phyloP scores from a whole-genome alignment of 2,888 invertebrate species.

The Laothoe populi region DNA sequence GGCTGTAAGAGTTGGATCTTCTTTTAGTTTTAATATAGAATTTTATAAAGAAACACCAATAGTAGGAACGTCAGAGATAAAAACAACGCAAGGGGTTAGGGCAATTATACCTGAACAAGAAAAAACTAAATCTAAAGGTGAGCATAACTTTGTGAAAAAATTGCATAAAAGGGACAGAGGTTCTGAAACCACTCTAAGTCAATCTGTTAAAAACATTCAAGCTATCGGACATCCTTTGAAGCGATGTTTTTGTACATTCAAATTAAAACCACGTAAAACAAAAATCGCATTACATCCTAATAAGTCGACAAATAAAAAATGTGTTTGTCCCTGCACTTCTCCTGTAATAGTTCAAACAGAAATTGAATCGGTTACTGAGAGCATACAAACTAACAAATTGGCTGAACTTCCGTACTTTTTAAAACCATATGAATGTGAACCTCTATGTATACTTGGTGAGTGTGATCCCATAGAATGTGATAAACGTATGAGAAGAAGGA shows the following conservation, averaged over 20 bases:
- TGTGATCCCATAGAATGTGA: slow-evolving; percentile 41
- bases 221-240: slow-evolving; percentile 14
- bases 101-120: background rate
- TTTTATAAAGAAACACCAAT: slow-evolving; percentile 42
- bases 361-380: slow-evolving; percentile 10
- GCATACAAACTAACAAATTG: slow-evolving; percentile 22
- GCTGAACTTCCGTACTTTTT: background rate
- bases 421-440: slow-evolving; percentile 42
- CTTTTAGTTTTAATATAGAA: slow-evolving; percentile 48
- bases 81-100: background rate
- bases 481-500: slow-evolving; percentile 31
- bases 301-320: background rate
- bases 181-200: slow-evolving; percentile 9
- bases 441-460: slow-evolving; percentile 40
- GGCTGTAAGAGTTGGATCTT: slow-evolving; percentile 43
- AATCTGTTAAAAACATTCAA: slow-evolving; percentile 22
- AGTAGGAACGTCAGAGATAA: background rate
- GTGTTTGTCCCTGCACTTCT: background rate
- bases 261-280: slow-evolving; percentile 25
- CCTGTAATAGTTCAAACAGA: background rate
- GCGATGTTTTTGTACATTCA: slow-evolving; percentile 29
- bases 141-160: background rate
- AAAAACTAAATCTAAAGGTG: slow-evolving; percentile 7
- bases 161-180: slow-evolving; percentile 3
- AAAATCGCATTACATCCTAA: slow-evolving; percentile 9